Evolutionary conservation across 2,113 vertebrate species (phyloP), one percentile per base, ranked within the genome.

Genomic region (Misgurnus mizolepis): DNA sequence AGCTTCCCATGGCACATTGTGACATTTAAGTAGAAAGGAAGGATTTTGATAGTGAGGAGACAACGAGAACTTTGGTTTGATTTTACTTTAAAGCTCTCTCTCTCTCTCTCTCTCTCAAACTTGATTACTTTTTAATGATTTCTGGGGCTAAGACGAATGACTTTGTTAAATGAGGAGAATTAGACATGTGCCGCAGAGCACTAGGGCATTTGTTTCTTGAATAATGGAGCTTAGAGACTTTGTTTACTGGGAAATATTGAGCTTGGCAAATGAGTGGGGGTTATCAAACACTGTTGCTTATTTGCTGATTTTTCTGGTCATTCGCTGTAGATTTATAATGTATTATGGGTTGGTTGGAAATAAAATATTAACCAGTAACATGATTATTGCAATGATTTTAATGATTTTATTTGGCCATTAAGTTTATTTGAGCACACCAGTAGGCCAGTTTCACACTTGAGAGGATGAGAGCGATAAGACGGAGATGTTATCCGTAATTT

Each of bases 121-220:
- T 91, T 93, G 93, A 94, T 94, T 91, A 91, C 91, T 91, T 93
- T 93, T 92, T 93, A 93, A 94, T 93, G 93, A 94, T 93, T 92
- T 91, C 89, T 91, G 88, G 89, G 86, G 89, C 89, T 88, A 89
- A 93, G 92, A 93, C 90, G 88, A 93, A 93, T 93, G 91, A 85
- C 85, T 88, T 86, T 89, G 90, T 90, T 93, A 91, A 93, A 91
- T 91, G 91, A 91, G 89, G 88, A 88, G 89, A 92, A 92, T 92
- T 91, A 92, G 91, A 92, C 89, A 85, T 90, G 91, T 84, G 88
- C 79, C 86, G 84, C 86, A 60, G 86, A 88, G 90, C 68, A 85
- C 86, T 67, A 45, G 89, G 86, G 88, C 88, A 89, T 93, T 93
- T 92, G 90, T 90, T 92, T 88, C 85, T 86, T 87, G 88, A 90